Evolutionary conservation across 1,140 invertebrate genomes (phyloP).

Genomic region (Drosophila guanche): DNA sequence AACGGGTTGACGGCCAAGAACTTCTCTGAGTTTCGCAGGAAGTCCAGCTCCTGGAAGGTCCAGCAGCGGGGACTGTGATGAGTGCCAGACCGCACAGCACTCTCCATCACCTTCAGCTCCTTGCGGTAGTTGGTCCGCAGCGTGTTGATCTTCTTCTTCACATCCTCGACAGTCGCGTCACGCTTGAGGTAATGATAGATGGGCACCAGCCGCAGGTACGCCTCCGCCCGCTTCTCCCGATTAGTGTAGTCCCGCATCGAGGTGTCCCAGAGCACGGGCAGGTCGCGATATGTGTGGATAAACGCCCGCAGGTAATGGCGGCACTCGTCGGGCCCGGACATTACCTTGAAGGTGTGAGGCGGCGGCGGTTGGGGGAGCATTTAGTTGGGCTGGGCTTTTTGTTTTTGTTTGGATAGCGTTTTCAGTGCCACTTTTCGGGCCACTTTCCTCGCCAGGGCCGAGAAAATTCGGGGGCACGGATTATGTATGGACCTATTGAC

Average conservation of each 20-base stretch:
- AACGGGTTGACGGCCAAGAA: constrained; percentile 74
- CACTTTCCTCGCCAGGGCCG: no score
- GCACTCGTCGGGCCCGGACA: constrained; percentile 78
- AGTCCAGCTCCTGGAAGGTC: constrained; percentile 79
- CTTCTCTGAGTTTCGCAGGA: constrained; percentile 76
- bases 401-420: constrained; percentile 2
- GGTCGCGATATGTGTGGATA: constrained; percentile 75
- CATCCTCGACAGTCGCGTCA: constrained; percentile 77
- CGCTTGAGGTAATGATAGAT: constrained; percentile 78
- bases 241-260: constrained; percentile 78
- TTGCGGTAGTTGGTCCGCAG: constrained; percentile 78
- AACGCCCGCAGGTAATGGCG: constrained; percentile 74
- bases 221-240: constrained; percentile 75
- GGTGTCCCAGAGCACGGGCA: constrained; percentile 79
- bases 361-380: constrained; percentile 60
- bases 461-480: no score
- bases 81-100: constrained; percentile 61
- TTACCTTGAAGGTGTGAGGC: constrained; percentile 58
- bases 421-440: no score
- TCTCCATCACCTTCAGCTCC: constrained; percentile 76
- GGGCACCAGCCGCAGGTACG: constrained; percentile 73
- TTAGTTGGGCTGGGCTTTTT: background rate
- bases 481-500: constrained; percentile 65
- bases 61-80: constrained; percentile 75
- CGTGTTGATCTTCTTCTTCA: constrained; percentile 81